A percentile compares a stretch with the other conserved stretches of the same genome.
Conservation (phyloP, 2,113 vertebrate species). For the Taxidea taxus region DNA sequence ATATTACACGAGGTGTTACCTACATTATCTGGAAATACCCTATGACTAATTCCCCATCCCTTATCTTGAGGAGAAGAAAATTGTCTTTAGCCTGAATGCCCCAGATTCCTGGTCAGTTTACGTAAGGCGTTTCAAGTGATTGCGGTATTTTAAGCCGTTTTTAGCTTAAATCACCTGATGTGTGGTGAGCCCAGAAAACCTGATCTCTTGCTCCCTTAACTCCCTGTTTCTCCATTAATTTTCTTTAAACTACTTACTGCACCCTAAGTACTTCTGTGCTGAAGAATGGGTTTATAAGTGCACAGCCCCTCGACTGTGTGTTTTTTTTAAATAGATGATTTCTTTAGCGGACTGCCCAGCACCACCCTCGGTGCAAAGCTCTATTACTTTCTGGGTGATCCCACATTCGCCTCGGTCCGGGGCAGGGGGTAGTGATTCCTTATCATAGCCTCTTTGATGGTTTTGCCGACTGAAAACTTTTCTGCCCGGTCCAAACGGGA, state of each 20-base stretch:
- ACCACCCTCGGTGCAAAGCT: neutral
- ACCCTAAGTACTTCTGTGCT: neutral
- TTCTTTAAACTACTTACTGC: slow-evolving; percentile 5
- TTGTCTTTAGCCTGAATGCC: slow-evolving; percentile 53
- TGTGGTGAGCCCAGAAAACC: slow-evolving; percentile 37
- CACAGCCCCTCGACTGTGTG: neutral
- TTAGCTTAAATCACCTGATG: slow-evolving; percentile 73
- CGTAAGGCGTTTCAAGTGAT: slow-evolving; percentile 62
- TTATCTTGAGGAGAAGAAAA: slow-evolving; percentile 72
- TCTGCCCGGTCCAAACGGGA: slow-evolving; percentile 46
- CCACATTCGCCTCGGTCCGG: neutral
- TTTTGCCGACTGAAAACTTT: neutral
- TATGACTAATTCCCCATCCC: slow-evolving; percentile 66
- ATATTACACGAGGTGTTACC: slow-evolving; percentile 54
- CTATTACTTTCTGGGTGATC: neutral
- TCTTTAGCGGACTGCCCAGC: neutral
- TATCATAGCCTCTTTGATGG: neutral
- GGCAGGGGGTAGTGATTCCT: neutral
- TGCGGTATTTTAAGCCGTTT: slow-evolving; percentile 70
- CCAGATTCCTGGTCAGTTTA: slow-evolving; percentile 77
- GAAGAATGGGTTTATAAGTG: neutral
- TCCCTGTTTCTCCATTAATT: slow-evolving; percentile 57
- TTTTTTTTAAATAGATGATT: neutral
- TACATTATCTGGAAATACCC: slow-evolving; percentile 72
- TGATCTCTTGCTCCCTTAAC: slow-evolving; percentile 41